Base-by-base conservation (phyloP, 2,888 invertebrate genomes). In the Rhodophaea formosa region DNA sequence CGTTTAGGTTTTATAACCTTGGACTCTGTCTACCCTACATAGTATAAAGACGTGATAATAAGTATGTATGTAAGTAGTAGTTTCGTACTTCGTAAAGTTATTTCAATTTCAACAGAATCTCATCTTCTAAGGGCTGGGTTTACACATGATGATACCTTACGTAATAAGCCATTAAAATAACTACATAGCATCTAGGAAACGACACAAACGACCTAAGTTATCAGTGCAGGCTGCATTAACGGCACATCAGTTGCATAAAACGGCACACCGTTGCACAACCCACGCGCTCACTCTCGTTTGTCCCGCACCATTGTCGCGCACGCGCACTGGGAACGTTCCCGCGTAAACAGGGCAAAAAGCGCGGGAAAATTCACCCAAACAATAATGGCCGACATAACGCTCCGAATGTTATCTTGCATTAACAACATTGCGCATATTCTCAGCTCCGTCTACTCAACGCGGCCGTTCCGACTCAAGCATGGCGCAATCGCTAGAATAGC, bases 311-410 rank as follows among this genome's bases (percentile, higher is more conserved):
- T 90, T 89, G 89, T 88, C 78, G 82, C 84, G 82, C 87, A 85
- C 84, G 88, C 86, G 88, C 81, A 80, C 84, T 90, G 91, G 80
- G 91, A 91, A 90, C 80, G 79, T 91, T 91, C 91, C 89, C 91
- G 90, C 90, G 89, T 80, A 81, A 81, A 75, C 74, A 62, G 67
- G 72, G 78, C 85, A 90, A 91, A 91, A 91, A 89, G 84, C 91
- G 90, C 90, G 91, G 89, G 91, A 91, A 88, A 84, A 45, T 70
- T 63, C 73, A 67, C 74, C 74, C 65, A 76, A 80, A 85, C 85
- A 88, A 90, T 87, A 84, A 88, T 84, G 82, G 83, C 84, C 86
- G 84, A 87, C 88, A 88, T 90, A 87, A 87, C 84, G 82, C 84
- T 82, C 82, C 84, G 73, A 86, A 89, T 88, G 84, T 85, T 89